Base-by-base conservation (phyloP, 2,113 vertebrate species). In the Embiotoca jacksoni region DNA sequence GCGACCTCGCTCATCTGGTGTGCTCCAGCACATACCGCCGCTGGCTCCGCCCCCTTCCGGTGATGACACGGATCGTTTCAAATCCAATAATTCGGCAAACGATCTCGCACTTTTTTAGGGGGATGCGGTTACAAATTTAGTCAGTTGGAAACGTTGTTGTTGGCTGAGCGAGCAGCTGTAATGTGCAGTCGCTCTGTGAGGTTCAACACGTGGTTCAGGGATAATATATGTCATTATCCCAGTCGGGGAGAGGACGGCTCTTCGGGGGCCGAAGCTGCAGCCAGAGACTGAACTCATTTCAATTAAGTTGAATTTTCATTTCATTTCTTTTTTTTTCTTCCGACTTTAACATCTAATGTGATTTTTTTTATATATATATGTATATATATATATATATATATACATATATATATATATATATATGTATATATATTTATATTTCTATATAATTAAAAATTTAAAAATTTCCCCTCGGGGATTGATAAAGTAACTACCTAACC, bases 161-260 rank as follows among this genome's bases (percentile, higher is more conserved):
- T 44, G 35, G 30, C 46, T 13, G 56, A 82, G 71, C 15, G 1
- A 23, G 71, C 30, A 0, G 75, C 56, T 44, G 0, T 41, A 75
- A 75, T 62, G 60, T 9, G 60, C 32, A n/a, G 30, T 64, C 31
- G 0, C 33, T 58, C 47, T 47, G 6, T 23, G 67, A 35, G 11
- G 75, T 69, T 64, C 58, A 60, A 70, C 82, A 76, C 71, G 52
- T 69, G 75, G 79, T 69, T 23, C 32, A 30, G 35, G 61, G n/a
- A 82, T 76, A 47, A 72, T 75, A 30, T 72, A 71, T 81, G 8
- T 70, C n/a, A 68, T 68, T 81, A 78, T 81, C 70, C 61, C 46
- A 10, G 50, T 75, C 35, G 2, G 37, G 30, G 39, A 53, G 36
- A 56, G 73, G 46, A 3, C 14, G 23, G 23, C 16, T 58, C 49